Base-by-base conservation (phyloP, 2,888 invertebrate species). In the Xylocampa areola region DNA sequence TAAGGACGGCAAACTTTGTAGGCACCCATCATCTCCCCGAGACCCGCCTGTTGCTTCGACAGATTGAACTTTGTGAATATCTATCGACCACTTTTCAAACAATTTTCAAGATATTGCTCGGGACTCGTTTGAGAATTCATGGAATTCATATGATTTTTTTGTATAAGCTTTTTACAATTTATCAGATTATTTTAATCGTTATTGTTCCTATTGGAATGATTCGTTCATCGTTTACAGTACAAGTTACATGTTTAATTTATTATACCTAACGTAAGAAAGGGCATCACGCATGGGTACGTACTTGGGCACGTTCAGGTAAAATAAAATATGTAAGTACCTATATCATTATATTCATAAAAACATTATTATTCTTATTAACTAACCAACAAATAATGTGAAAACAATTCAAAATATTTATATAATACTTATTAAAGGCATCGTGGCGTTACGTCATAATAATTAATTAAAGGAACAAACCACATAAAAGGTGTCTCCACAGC, bases 21-120 rank as follows among this genome's bases (percentile, higher is more conserved):
- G 27, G 13, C 27, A 14, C 33, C 3, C 30, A 23, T 47, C 47
- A 13, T 44, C 35, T 60, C 36, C 33, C 29, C 5, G 35, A 44
- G 51, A 59, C 43, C 44, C 47, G 71, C 79, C 72, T 79, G 80
- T 79, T 79, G 78, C 78, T 75, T 68, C 65, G 29, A 54, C 52
- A 49, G 53, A 68, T 62, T 63, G 43, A 79, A 78, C 72, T 75
- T 79, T 69, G 23, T 59, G 76, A 76, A 79, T 77, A 76, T 76
- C 67, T 69, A 76, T 76, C 67, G 65, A 69, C 66, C 72, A 69
- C 69, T 78, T 65, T 44, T 52, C 62, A 63, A 76, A 75, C 70
- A 72, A 68, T 73, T 76, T 54, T 35, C 10, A 19, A 68, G 58
- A 62, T 61, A 73, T 60, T 59, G 68, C 76, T 62, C 17, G 64